phyloP scores from a whole-genome alignment of 2,888 invertebrate species.

The Nipponacmea schrenckii region DNA sequence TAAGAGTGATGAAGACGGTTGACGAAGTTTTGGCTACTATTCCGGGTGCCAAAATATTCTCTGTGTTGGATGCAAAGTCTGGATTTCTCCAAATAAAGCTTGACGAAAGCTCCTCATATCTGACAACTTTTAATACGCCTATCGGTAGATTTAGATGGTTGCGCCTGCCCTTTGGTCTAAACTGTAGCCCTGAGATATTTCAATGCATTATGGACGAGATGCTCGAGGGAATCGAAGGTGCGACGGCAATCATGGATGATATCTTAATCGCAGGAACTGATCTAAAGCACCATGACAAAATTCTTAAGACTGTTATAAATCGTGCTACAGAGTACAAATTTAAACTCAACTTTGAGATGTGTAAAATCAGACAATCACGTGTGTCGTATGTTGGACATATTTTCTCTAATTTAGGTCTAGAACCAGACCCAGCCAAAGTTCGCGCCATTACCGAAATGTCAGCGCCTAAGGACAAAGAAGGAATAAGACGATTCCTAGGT shows the following conservation, averaged over 20 bases:
- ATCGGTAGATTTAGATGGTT: constrained; percentile 39
- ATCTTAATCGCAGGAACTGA: constrained; percentile 34
- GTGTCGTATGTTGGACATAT: constrained; percentile 35
- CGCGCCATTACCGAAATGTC: constrained; percentile 37
- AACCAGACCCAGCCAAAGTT: constrained; percentile 33
- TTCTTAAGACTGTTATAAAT: constrained; percentile 29
- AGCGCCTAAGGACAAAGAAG: constrained; percentile 35
- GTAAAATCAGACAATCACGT: constrained; percentile 21
- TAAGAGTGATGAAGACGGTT: constrained; percentile 38
- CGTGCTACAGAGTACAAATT: constrained; percentile 35
- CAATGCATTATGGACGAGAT: constrained; percentile 39
- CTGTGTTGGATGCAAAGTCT: constrained; percentile 39
- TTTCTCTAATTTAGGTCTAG: constrained; percentile 25
- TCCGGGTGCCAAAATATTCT: constrained; percentile 39
- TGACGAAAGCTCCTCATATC: constrained; percentile 31
- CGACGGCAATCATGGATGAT: constrained; percentile 36
- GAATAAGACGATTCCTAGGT: constrained; percentile 34
- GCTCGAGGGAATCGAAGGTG: constrained; percentile 33
- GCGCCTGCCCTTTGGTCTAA: constrained; percentile 38
- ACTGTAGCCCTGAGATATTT: constrained; percentile 38
- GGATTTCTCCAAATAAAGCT: constrained; percentile 42
- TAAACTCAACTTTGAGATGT: constrained; percentile 34
- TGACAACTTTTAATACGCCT: constrained; percentile 45
- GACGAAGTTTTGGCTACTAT: constrained; percentile 37
- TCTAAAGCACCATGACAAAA: constrained; percentile 32